These are phyloP conservation scores for Empis stercorea DNA, from an alignment of 2,888 invertebrate genomes.

Conservation along the genomic window DNA sequence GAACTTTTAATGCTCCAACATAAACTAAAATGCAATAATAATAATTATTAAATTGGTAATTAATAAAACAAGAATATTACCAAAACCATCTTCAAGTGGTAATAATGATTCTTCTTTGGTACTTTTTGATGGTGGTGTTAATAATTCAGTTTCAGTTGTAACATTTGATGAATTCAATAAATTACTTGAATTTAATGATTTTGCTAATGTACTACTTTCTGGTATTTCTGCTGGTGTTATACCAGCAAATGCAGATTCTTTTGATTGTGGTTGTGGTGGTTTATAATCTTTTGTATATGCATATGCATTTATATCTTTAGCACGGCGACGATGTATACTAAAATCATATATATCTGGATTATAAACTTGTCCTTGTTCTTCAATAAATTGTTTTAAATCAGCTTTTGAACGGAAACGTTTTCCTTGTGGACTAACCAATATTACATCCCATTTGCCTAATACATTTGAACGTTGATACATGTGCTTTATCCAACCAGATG, in stretches of 20 bases:
- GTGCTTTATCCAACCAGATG: slow-evolving; percentile 66
- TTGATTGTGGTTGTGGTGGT: slow-evolving; percentile 23
- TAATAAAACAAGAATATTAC: slow-evolving; percentile 16
- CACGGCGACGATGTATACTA: slow-evolving; percentile 41
- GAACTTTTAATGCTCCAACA: slow-evolving; percentile 47
- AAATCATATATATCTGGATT: slow-evolving; percentile 47
- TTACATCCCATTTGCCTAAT: slow-evolving; percentile 67
- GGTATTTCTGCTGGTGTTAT: slow-evolving; percentile 9
- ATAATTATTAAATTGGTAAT: no score
- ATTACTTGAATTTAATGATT: slow-evolving; percentile 1
- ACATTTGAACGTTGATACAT: slow-evolving; percentile 59
- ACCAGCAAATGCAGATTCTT: slow-evolving; percentile 18
- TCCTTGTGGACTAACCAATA: slow-evolving; percentile 52
- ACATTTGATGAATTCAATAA: neutral
- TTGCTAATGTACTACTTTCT: neutral
- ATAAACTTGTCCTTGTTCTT: slow-evolving; percentile 34
- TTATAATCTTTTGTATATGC: slow-evolving; percentile 32
- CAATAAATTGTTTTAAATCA: slow-evolving; percentile 39
- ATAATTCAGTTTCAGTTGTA: slow-evolving; percentile 8
- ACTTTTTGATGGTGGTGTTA: slow-evolving; percentile 9
- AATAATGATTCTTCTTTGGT: slow-evolving; percentile 6
- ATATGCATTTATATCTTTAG: slow-evolving; percentile 35
- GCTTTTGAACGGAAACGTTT: slow-evolving; percentile 46
- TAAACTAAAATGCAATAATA: no score
- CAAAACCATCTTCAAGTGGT: slow-evolving; percentile 26